Evolutionary conservation across 2,113 vertebrate genomes (phyloP).

Genomic region (Serinus canaria): DNA sequence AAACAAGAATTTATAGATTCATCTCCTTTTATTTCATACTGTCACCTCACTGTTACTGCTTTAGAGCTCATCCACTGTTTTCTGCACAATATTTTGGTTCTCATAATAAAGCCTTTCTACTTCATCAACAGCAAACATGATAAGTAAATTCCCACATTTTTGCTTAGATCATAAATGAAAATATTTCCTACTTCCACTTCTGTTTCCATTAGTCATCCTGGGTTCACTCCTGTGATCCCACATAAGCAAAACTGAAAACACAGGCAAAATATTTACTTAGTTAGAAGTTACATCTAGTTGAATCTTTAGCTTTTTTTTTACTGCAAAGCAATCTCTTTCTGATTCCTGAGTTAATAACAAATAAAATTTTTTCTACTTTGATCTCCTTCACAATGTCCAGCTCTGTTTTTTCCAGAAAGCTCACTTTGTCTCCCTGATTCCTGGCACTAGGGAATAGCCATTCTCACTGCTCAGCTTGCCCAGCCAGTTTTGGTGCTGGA

Average conservation of each 20-base stretch:
- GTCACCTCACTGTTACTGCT: not conserved
- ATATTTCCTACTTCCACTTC: constrained; percentile 13
- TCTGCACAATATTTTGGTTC: not conserved
- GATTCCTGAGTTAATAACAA: not conserved
- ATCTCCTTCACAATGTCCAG: not conserved
- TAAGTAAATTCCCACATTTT: constrained; percentile 20
- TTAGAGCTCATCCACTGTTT: not conserved
- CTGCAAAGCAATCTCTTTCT: not conserved
- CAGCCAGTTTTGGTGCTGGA: not conserved
- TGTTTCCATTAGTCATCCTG: constrained; percentile 37
- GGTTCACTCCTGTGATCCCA: not conserved
- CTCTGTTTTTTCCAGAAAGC: not conserved
- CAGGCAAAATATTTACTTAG: not conserved
- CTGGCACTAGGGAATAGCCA: not conserved
- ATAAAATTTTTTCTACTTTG: not conserved
- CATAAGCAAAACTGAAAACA: constrained; percentile 3
- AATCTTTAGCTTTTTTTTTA: not conserved
- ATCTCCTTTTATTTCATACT: not conserved
- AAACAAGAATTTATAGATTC: not conserved
- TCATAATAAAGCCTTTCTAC: constrained; percentile 1
- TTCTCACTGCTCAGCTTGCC: not conserved
- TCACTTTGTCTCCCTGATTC: not conserved
- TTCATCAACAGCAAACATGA: not conserved
- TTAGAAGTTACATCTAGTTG: not conserved
- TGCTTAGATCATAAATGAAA: not conserved